Evolutionary conservation across 2,888 invertebrate species (phyloP).

Genomic region (Lycia hirtaria): DNA sequence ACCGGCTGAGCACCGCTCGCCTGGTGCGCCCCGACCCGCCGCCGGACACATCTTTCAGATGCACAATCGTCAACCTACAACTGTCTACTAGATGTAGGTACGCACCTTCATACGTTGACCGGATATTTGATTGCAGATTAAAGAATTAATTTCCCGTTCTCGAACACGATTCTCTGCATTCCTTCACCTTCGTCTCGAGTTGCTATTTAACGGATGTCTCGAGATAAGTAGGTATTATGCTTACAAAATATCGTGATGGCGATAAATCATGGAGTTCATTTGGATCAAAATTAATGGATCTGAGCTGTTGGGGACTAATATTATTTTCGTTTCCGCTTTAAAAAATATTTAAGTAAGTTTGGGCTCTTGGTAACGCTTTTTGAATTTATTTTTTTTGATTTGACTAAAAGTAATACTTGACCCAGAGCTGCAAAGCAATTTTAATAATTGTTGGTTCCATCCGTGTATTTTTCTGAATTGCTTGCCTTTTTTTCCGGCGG

Average conservation of each 20-base stretch:
- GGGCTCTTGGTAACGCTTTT: background rate
- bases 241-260: constrained; percentile 24
- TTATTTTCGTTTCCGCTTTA: constrained; percentile 42
- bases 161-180: background rate
- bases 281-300: constrained; percentile 39
- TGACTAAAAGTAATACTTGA: too few relatives aligned
- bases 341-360: constrained; percentile 31
- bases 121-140: constrained; percentile 55
- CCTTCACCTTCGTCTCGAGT: background rate
- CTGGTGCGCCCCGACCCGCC: constrained; percentile 60
- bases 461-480: too few relatives aligned
- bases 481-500: too few relatives aligned
- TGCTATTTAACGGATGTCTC: background rate
- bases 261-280: constrained; percentile 41
- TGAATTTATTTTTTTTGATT: too few relatives aligned
- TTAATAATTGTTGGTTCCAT: too few relatives aligned
- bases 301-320: constrained; percentile 36
- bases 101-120: constrained; percentile 46
- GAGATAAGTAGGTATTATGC: background rate
- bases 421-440: too few relatives aligned
- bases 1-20: constrained; percentile 45
- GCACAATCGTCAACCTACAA: constrained; percentile 77
- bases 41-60: constrained; percentile 73
- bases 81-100: constrained; percentile 58
- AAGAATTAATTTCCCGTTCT: constrained; percentile 45